phyloP scores from a whole-genome alignment of 2,888 invertebrate genomes.

The Sepioteuthis lessoniana region DNA sequence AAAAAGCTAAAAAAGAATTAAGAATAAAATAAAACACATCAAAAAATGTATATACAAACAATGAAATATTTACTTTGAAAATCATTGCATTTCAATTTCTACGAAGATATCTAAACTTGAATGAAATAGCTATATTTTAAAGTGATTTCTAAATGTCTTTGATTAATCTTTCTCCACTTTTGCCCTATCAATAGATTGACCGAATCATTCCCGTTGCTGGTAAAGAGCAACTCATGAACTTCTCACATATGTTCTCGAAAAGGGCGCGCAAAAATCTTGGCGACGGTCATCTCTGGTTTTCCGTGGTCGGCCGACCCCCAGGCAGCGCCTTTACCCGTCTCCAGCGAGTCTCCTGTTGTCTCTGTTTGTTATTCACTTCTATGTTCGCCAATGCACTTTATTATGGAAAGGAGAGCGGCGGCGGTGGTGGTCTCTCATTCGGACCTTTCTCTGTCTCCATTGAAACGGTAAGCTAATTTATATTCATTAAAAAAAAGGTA shows the following conservation, averaged over 20 bases:
- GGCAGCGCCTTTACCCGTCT: constrained; percentile 76
- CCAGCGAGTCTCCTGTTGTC: constrained; percentile 77
- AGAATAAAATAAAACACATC: too few species aligned
- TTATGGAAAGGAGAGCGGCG: constrained; percentile 70
- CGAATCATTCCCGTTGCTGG: constrained; percentile 77
- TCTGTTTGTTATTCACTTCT: constrained; percentile 76
- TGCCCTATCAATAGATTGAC: constrained; percentile 74
- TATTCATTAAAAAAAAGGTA: too few species aligned
- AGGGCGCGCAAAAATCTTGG: constrained; percentile 74
- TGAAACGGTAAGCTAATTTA: constrained; percentile 74
- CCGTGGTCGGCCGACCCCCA: constrained; percentile 77
- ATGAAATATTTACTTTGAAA: too few species aligned
- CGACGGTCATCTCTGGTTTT: constrained; percentile 78
- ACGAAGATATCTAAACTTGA: too few species aligned
- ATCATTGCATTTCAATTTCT: too few species aligned
- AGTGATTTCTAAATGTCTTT: too few species aligned
- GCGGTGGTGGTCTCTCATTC: constrained; percentile 69
- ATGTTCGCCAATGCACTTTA: constrained; percentile 79
- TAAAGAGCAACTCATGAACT: constrained; percentile 75
- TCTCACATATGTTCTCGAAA: constrained; percentile 76
- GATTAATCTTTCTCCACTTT: not conserved
- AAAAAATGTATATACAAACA: too few species aligned
- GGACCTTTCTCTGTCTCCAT: constrained; percentile 77
- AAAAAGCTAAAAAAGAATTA: too few species aligned
- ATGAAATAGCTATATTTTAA: too few species aligned